These are phyloP conservation scores for Lethenteron reissneri DNA, from an alignment of 2,113 vertebrate species.

Conservation along the genomic window DNA sequence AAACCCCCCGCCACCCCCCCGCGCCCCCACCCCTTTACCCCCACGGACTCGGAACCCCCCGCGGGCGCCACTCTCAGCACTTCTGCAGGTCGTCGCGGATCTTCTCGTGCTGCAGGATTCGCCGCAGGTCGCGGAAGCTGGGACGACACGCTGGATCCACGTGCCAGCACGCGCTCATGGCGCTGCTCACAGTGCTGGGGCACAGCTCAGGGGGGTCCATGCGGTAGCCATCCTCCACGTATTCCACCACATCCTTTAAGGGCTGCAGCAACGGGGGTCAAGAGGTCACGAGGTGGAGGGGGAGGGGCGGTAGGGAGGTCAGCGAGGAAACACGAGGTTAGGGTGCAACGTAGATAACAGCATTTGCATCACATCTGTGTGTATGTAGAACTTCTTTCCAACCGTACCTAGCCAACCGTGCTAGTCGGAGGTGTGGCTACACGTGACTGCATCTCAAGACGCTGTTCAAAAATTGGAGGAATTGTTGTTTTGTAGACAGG, in stretches of 20 bases:
- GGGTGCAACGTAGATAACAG: not conserved
- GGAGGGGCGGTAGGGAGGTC: not conserved
- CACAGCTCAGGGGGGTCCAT: slow-evolving; percentile 84
- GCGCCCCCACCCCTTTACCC: too few relatives aligned
- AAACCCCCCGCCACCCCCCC: too few relatives aligned
- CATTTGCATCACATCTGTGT: not conserved
- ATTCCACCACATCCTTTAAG: slow-evolving; percentile 73
- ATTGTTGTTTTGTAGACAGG: too few relatives aligned
- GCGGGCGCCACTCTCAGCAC: too few relatives aligned
- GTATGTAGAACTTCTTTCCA: not conserved
- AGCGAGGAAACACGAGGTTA: not conserved
- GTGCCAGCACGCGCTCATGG: slow-evolving; percentile 91
- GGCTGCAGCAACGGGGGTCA: slow-evolving; percentile 23
- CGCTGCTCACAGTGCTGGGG: slow-evolving; percentile 48
- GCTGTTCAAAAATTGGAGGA: too few relatives aligned
- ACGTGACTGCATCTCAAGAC: not conserved
- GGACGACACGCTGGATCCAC: slow-evolving; percentile 48
- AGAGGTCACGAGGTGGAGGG: not conserved
- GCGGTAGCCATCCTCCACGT: slow-evolving; percentile 83
- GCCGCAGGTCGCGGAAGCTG: slow-evolving; percentile 51
- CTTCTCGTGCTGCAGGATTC: slow-evolving; percentile 39
- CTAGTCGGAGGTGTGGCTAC: not conserved
- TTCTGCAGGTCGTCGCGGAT: too few relatives aligned
- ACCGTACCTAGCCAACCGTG: not conserved
- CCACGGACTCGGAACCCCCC: too few relatives aligned